Percentiles rank a stretch among this genome's conserved stretches.
These are phyloP conservation scores for Hycleus cichorii DNA, from an alignment of 1,140 invertebrate species.

Conservation along the genomic window DNA sequence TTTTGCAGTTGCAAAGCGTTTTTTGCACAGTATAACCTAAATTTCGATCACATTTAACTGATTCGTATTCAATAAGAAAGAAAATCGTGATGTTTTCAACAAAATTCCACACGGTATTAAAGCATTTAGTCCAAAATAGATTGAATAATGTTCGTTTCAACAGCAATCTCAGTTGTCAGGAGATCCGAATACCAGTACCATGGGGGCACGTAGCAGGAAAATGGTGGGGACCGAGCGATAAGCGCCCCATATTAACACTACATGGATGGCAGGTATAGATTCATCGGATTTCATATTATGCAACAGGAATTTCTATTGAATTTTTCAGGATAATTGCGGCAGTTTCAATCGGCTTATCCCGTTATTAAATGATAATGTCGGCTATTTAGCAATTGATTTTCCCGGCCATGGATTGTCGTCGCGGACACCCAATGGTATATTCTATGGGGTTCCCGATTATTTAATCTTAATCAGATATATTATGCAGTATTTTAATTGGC, in stretches of 20 bases:
- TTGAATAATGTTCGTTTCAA: no score
- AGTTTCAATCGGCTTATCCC: conserved; percentile 61
- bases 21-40: no score
- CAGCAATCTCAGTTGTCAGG: conserved; percentile 34
- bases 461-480: conserved; percentile 40
- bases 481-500: conserved; percentile 56
- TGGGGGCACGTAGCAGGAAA: conserved; percentile 62
- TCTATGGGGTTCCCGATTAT: conserved; percentile 44
- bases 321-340: conserved; percentile 57
- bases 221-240: conserved; percentile 56
- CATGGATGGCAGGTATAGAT: conserved; percentile 61
- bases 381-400: conserved; percentile 58
- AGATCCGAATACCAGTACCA: conserved; percentile 56
- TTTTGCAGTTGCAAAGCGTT: no score
- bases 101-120: no score
- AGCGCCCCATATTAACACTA: conserved; percentile 56
- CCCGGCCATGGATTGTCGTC: conserved; percentile 65
- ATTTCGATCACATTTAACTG: no score
- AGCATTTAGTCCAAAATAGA: no score
- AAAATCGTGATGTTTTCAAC: no score
- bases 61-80: no score
- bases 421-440: conserved; percentile 52
- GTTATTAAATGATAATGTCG: conserved; percentile 48
- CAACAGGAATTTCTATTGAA: not conserved
- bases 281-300: not conserved